Evolutionary conservation across 1,140 invertebrate species (phyloP), one percentile per base, ranked within the genome.

Genomic region (Andricus grossulariae): DNA sequence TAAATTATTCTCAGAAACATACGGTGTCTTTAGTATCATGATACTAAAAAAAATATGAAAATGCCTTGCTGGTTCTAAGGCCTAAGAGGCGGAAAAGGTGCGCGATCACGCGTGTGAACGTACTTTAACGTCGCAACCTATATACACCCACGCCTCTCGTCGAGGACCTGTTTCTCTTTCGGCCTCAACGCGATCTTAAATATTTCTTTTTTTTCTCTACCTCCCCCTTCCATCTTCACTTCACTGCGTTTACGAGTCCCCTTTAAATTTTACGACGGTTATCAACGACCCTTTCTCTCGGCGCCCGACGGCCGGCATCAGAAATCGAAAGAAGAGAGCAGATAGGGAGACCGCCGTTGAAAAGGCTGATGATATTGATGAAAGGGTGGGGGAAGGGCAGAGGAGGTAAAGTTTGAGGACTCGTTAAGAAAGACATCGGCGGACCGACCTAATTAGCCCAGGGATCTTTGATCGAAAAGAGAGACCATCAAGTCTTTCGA

Each of bases 261-360:
- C 83, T 86, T 86, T 85, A 85, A 85, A 83, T 88, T 89, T 90
- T 88, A 89, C 84, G 86, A 84, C 83, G 84, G 83, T 85, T 87
- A 88, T 87, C 87, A 84, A 84, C 79, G 66, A 72, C 79, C 80
- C 83, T 89, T 88, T 86, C 87, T 86, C 82, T 76, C 75, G 39
- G 80, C 78, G 80, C 71, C 75, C 77, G 79, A 83, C 82, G 18
- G 18, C 16, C 52, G 52, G 11, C 52, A 54, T 54, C 52, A 54
- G 80, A 81, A 84, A 81, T 76, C 71, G 66, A 15, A 52, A 60
- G 71, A 74, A 21, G 52, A 16, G 12, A 54, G 39, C 39, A 45
- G 39, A 45, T 45, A 50, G 72, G 51, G 10, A 66, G 55, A 55
- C 18, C 72, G 52, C 54, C 16, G 6, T 49, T 16, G 71, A 72